A percentile compares a stretch with the other conserved stretches of the same genome.
Conservation (phyloP, 1,140 invertebrate species). For the Neelides sp. region DNA sequence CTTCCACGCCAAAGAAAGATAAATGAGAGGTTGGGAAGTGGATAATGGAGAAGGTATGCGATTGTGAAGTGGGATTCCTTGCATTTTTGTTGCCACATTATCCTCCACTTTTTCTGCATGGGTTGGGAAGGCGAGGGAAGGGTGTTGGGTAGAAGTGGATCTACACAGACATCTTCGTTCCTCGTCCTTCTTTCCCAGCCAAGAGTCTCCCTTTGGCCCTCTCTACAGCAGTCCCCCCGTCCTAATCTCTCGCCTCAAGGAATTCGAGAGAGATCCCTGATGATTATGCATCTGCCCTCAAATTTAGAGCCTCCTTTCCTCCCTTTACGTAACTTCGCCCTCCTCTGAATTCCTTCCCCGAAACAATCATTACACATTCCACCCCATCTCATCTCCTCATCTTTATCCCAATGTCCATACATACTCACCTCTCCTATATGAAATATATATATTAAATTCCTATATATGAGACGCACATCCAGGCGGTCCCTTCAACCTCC, state of each 20-base stretch:
- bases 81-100: conserved; percentile 17
- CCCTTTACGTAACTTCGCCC: background rate
- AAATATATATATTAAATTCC: no score
- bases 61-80: conserved; percentile 13
- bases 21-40: conserved; percentile 13
- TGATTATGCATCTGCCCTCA: conserved; percentile 15
- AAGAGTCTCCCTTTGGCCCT: no score
- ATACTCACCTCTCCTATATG: conserved; percentile 6
- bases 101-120: conserved; percentile 13
- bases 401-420: conserved; percentile 11
- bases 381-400: conserved; percentile 14
- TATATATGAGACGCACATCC: no score
- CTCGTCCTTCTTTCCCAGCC: no score
- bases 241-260: conserved; percentile 12
- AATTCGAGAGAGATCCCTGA: conserved; percentile 13
- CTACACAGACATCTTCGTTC: no score
- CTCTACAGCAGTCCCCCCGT: no score
- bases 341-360: conserved; percentile 7
- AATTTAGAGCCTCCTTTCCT: conserved; percentile 6
- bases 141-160: no score
- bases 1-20: background rate
- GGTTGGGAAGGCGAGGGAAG: no score
- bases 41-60: conserved; percentile 1
- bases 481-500: background rate
- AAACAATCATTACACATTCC: conserved; percentile 15